Conservation (phyloP, 2,113 vertebrate genomes). For the Galeopterus variegatus region DNA sequence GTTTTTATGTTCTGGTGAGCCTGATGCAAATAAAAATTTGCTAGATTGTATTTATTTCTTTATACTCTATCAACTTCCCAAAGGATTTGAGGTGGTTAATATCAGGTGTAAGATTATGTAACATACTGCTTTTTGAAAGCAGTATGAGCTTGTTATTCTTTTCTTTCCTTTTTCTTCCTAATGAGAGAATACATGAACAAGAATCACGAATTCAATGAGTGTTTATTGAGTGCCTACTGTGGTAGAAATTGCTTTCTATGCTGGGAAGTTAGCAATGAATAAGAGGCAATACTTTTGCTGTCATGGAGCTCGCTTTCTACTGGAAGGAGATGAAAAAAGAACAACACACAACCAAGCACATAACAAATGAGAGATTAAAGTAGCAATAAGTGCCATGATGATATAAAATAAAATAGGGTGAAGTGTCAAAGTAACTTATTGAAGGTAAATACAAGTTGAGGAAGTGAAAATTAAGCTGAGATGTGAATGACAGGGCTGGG, state of each 20-base stretch:
- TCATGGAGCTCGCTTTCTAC: neutral
- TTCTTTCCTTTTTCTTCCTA: neutral
- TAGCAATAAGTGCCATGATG: neutral
- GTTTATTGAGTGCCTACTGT: neutral
- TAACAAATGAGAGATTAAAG: neutral
- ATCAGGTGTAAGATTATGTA: neutral
- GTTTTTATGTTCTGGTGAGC: neutral
- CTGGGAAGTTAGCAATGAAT: neutral
- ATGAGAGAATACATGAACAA: neutral
- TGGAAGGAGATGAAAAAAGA: neutral
- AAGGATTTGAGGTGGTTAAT: conserved; percentile 9
- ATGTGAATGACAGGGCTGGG: neutral
- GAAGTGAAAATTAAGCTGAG: neutral
- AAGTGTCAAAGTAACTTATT: neutral
- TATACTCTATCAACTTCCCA: neutral
- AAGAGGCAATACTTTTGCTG: neutral
- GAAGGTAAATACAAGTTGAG: neutral
- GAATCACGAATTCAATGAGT: neutral
- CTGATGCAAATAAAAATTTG: neutral
- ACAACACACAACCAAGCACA: neutral
- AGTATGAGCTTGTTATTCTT: neutral
- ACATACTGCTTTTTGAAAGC: neutral
- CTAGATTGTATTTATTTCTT: neutral
- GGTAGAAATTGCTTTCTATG: neutral
- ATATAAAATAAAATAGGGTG: neutral